Conservation (phyloP, 2,113 vertebrate species). For the Sceloporus tristichus region DNA sequence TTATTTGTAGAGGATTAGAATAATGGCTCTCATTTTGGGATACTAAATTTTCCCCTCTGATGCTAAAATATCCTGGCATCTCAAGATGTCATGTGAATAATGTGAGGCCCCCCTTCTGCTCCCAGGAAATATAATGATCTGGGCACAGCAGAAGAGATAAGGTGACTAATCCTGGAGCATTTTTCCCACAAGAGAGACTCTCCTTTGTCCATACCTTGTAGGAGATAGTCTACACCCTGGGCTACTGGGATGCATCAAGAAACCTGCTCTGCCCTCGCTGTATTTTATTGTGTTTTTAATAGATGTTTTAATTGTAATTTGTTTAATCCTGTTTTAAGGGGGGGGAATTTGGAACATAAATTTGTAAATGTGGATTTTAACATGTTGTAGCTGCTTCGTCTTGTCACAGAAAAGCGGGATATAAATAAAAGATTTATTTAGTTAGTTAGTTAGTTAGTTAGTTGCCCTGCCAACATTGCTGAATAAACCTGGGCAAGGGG, state of each 20-base stretch:
- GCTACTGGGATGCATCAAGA: neutral
- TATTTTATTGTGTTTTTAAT: too few species aligned
- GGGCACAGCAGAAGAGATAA: neutral
- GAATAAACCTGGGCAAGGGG: neutral
- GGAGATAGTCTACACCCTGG: too few species aligned
- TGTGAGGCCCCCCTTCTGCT: neutral
- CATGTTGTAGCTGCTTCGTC: too few species aligned
- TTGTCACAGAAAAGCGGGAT: too few species aligned
- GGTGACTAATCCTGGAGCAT: neutral
- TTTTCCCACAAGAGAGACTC: neutral
- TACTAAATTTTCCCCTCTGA: neutral
- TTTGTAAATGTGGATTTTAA: too few species aligned
- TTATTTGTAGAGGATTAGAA: neutral
- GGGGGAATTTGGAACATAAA: too few species aligned
- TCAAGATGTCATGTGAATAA: neutral
- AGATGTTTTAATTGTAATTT: too few species aligned
- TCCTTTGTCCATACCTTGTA: too few species aligned
- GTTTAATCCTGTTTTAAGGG: too few species aligned
- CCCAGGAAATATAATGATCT: neutral
- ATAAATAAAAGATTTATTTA: too few species aligned
- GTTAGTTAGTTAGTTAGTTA: too few species aligned
- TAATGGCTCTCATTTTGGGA: neutral
- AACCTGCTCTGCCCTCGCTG: neutral
- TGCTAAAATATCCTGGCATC: neutral
- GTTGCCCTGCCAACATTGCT: neutral